These are phyloP conservation scores for Galaxias olidus DNA, from an alignment of 2,797 vertebrate genomes.

Conservation along the genomic window DNA sequence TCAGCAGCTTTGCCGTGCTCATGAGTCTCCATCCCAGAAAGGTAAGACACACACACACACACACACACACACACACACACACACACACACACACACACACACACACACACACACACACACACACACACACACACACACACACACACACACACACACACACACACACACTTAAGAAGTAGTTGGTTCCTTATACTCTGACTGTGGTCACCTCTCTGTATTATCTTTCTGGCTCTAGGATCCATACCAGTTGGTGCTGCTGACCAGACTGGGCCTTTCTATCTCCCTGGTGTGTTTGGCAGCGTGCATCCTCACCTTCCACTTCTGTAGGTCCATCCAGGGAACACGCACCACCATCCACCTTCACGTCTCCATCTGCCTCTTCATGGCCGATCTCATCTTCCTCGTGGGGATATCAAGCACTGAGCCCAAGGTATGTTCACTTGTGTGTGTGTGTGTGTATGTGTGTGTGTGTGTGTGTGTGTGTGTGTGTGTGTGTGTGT, in stretches of 20 bases:
- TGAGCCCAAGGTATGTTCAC: conserved; percentile 75
- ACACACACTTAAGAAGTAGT: too few species aligned
- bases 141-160: too few species aligned
- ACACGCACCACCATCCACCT: conserved; percentile 86
- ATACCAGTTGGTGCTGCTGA: conserved; percentile 71
- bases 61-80: too few species aligned
- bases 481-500: too few species aligned
- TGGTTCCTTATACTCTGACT: too few species aligned
- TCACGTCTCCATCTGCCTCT: conserved; percentile 83
- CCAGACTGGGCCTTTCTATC: conserved; percentile 74
- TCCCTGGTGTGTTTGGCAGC: conserved; percentile 80
- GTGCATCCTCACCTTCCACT: conserved; percentile 82
- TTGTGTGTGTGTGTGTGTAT: conserved; percentile 82
- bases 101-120: too few species aligned
- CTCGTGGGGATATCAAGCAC: conserved; percentile 74
- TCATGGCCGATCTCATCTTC: conserved; percentile 81
- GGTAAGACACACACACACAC: conserved; percentile 59
- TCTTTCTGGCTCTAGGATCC: conserved; percentile 16
- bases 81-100: too few species aligned
- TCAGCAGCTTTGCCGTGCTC: conserved; percentile 86
- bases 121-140: too few species aligned
- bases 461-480: background rate
- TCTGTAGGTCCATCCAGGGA: conserved; percentile 81
- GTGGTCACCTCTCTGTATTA: too few species aligned
- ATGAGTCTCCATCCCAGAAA: conserved; percentile 80